Base-by-base conservation (phyloP, 2,888 invertebrate species). In the Parthenolecanium corni region DNA sequence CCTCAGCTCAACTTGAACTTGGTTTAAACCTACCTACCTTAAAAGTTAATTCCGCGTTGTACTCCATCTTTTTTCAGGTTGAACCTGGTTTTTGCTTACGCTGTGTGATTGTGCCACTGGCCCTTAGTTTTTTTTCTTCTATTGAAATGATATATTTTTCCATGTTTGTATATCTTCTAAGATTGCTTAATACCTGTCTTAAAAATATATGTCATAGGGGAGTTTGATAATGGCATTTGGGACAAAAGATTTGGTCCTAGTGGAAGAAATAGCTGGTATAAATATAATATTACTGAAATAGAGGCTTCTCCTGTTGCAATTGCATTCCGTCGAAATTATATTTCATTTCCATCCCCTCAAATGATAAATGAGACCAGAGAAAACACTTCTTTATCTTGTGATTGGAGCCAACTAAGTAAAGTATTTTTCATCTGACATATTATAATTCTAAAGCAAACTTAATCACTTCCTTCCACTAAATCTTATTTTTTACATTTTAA, bases 221-320 rank as follows among this genome's bases (percentile, higher is more conserved):
- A 85, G 1, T 84, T 82, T 57, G 88, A 89, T 71, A 75, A 79
- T 0, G 86, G 86, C 0, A 70, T 73, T 0, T 87, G 86, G 85
- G 86, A 90, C 75, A 74, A 76, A 58, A 90, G 90, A 88, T 89
- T 86, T 73, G 89, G 89, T 0, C 87, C 88, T 2, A 76, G 79
- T 0, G 89, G 86, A 0, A 78, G 85, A 25, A 74, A 77, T 20
- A 78, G 38, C 1, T 36, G 16, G 5, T 51, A 64, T 11, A 16
- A 12, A 4, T 88, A 88, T 71, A 74, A 83, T 68, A 69, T 77
- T 1, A 74, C 75, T 2, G 69, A 72, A 4, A 76, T 89, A 9
- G 70, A 76, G 11, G 71, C 73, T 0, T 79, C 80, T 56, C 66
- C 68, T 9, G 78, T 81, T 0, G 86, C 82, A 0, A 73, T 70